These are phyloP conservation scores for Esperia sulphurella DNA, from an alignment of 2,888 invertebrate species.

Conservation along the genomic window DNA sequence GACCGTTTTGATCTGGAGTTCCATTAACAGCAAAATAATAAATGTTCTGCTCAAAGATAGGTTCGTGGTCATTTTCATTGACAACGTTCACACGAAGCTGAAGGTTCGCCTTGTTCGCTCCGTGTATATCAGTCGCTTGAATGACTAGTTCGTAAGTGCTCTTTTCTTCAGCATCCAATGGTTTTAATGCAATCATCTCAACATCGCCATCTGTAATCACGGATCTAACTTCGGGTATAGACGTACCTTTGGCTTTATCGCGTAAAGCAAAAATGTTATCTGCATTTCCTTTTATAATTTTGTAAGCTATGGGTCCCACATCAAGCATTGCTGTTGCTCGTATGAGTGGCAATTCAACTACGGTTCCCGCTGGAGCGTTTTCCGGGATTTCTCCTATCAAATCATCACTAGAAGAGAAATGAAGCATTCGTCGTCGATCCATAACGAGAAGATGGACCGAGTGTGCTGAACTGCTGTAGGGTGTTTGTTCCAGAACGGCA, in stretches of 20 bases:
- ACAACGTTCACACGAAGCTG: constrained; percentile 86
- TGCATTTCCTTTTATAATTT: constrained; percentile 88
- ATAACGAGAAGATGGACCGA: constrained; percentile 89
- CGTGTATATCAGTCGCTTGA: constrained; percentile 88
- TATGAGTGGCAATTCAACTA: constrained; percentile 85
- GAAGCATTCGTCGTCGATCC: constrained; percentile 89
- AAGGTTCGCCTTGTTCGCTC: constrained; percentile 89
- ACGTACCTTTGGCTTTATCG: constrained; percentile 70
- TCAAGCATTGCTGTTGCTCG: constrained; percentile 84
- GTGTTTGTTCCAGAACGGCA: constrained; percentile 89
- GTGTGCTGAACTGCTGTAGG: constrained; percentile 89
- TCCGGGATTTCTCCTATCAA: constrained; percentile 86
- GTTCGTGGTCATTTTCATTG: constrained; percentile 96
- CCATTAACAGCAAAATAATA: constrained; percentile 89
- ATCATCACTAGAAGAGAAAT: constrained; percentile 83
- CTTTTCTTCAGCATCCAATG: constrained; percentile 88
- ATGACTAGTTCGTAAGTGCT: constrained; percentile 86
- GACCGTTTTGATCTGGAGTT: constrained; percentile 75
- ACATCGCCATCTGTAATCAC: constrained; percentile 82
- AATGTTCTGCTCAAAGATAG: constrained; percentile 87
- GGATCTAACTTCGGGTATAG: constrained; percentile 68
- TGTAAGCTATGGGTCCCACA: constrained; percentile 86
- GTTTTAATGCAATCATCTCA: constrained; percentile 85
- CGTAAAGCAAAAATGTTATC: constrained; percentile 86
- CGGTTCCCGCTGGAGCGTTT: constrained; percentile 86